phyloP scores from a whole-genome alignment of 1,140 invertebrate species.

The Zelostemma sp. region DNA sequence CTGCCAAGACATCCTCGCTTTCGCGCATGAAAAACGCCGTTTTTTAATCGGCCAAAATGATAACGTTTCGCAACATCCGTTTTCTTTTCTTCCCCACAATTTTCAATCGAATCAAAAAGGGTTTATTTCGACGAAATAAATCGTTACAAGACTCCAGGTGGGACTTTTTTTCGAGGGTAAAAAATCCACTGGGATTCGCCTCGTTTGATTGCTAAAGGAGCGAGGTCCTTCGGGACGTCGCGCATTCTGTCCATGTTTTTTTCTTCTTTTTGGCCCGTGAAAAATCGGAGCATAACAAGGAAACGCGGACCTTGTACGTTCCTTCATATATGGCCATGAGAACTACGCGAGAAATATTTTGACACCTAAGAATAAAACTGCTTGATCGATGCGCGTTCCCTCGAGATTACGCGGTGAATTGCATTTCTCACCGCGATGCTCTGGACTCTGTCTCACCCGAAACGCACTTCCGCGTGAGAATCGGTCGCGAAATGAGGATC shows the following conservation, averaged over 20 bases:
- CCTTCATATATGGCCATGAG: conserved; percentile 3
- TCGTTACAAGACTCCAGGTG: conserved; percentile 1
- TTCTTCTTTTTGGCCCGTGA: not conserved
- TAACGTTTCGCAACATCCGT: not conserved
- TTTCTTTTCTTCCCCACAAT: not conserved
- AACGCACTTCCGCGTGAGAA: conserved; percentile 9
- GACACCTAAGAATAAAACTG: conserved; percentile 25
- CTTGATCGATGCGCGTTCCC: conserved; percentile 46
- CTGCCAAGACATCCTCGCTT: conserved; percentile 1
- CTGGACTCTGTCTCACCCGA: conserved; percentile 2
- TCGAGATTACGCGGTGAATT: conserved; percentile 42
- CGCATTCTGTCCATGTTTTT: not conserved
- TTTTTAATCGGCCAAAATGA: not conserved
- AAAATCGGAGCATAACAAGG: not conserved
- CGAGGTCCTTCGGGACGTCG: not conserved
- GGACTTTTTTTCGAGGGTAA: not conserved
- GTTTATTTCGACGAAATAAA: not conserved
- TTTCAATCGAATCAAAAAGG: not conserved
- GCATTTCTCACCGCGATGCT: conserved; percentile 31
- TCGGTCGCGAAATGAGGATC: not conserved
- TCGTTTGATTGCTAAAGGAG: not conserved
- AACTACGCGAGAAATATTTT: conserved; percentile 47
- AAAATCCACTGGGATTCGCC: not conserved
- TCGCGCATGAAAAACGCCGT: not conserved
- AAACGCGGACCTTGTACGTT: not conserved